Evolutionary conservation across 2,888 invertebrate genomes (phyloP).

Genomic region (Drosophila anceps): DNA sequence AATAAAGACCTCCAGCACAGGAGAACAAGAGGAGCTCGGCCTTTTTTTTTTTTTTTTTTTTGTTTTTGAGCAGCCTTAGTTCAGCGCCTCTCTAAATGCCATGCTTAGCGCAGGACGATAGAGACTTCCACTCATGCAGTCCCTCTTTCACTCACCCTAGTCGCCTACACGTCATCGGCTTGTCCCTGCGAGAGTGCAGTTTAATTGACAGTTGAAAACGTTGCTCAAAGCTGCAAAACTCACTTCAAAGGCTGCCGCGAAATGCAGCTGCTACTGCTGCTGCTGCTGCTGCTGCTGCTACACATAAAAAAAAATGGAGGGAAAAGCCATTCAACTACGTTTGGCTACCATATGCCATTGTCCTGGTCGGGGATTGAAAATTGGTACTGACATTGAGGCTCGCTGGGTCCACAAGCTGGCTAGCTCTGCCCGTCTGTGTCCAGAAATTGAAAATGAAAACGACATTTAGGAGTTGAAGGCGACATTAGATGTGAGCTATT

Average conservation of each 20-base stretch:
- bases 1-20: constrained; percentile 40
- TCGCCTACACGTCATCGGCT: constrained; percentile 50
- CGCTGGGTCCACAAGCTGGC: neutral
- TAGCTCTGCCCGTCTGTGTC: neutral
- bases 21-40: constrained; percentile 12
- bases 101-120: constrained; percentile 44
- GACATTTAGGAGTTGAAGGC: constrained; percentile 3
- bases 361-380: constrained; percentile 27
- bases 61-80: constrained; percentile 8
- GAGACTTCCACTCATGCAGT: constrained; percentile 7
- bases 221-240: constrained; percentile 57
- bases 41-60: constrained; percentile 4
- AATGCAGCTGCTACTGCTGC: constrained; percentile 26
- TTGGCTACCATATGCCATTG: constrained; percentile 53
- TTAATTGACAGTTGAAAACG: constrained; percentile 67
- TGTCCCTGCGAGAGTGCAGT: constrained; percentile 60
- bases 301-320: constrained; percentile 7
- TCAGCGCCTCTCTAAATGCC: constrained; percentile 47
- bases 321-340: constrained; percentile 37
- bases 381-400: constrained; percentile 13
- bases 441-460: constrained; percentile 15
- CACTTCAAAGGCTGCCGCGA: constrained; percentile 64
- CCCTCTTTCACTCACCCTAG: neutral
- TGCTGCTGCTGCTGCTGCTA: neutral
- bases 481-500: constrained; percentile 3